These are phyloP conservation scores for Pseudomyrmex cubaensis DNA, from an alignment of 1,140 invertebrate species.

Conservation along the genomic window DNA sequence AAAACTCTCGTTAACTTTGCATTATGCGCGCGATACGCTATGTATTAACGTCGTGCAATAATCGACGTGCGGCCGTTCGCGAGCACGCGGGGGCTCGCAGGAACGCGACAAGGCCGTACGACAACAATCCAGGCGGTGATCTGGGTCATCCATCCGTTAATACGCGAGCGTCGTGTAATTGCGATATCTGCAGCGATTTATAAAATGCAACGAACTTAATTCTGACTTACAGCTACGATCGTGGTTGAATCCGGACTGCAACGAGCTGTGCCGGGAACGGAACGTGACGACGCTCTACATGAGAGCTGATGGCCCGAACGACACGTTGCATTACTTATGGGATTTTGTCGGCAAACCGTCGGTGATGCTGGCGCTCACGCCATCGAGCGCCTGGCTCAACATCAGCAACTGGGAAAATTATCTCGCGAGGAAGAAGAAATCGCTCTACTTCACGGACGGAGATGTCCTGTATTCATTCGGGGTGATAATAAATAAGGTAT, in stretches of 20 bases:
- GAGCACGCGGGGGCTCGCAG: background rate
- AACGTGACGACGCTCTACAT: slow-evolving; percentile 84
- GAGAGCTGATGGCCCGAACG: slow-evolving; percentile 83
- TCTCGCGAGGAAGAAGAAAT: slow-evolving; percentile 72
- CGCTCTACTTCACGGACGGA: slow-evolving; percentile 82
- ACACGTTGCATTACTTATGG: slow-evolving; percentile 87
- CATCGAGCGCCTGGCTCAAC: slow-evolving; percentile 80
- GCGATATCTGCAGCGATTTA: background rate
- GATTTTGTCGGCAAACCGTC: slow-evolving; percentile 86
- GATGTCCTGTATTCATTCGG: slow-evolving; percentile 85
- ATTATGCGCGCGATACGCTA: background rate
- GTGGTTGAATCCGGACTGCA: slow-evolving; percentile 78
- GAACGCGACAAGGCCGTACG: slow-evolving; percentile 36
- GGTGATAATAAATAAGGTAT: slow-evolving; percentile 86
- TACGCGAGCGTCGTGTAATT: slow-evolving; percentile 39
- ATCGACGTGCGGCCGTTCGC: background rate
- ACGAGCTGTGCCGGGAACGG: slow-evolving; percentile 67
- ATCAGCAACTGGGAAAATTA: slow-evolving; percentile 83
- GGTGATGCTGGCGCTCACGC: slow-evolving; percentile 84
- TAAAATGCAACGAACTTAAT: slow-evolving; percentile 10
- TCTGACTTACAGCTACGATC: slow-evolving; percentile 73
- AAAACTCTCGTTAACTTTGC: background rate
- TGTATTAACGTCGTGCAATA: slow-evolving; percentile 22
- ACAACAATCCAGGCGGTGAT: slow-evolving; percentile 39
- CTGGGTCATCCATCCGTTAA: slow-evolving; percentile 55